Evolutionary conservation across 2,888 invertebrate species (phyloP).

Genomic region (Cheilosia pagana): DNA sequence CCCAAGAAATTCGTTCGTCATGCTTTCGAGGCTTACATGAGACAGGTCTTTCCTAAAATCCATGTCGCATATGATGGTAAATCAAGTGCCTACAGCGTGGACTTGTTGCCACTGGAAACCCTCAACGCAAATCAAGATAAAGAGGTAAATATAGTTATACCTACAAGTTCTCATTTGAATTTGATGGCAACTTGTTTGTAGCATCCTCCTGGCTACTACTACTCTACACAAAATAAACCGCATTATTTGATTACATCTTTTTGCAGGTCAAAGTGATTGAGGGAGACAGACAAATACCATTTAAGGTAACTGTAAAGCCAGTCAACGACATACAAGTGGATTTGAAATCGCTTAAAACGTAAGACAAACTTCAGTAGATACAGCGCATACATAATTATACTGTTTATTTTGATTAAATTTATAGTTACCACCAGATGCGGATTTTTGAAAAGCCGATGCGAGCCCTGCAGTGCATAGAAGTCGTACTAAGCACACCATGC

Average conservation of each 20-base stretch:
- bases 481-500: conserved; percentile 86
- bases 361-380: conserved; percentile 24
- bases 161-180: too few species aligned
- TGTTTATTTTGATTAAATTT: not conserved
- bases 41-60: conserved; percentile 82
- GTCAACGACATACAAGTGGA: conserved; percentile 78
- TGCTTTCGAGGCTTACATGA: conserved; percentile 83
- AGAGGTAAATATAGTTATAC: conserved; percentile 74
- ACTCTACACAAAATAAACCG: too few species aligned
- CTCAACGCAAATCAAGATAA: conserved; percentile 74
- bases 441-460: conserved; percentile 82
- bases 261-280: conserved; percentile 77
- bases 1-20: conserved; percentile 87
- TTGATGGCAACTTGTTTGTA: too few species aligned
- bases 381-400: not conserved
- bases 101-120: conserved; percentile 66
- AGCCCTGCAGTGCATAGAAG: conserved; percentile 87
- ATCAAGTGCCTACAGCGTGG: conserved; percentile 86
- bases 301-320: conserved; percentile 79
- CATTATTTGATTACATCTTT: too few species aligned
- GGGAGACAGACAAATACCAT: conserved; percentile 74
- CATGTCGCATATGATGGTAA: conserved; percentile 90
- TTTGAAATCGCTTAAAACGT: conserved; percentile 79
- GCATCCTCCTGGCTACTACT: too few species aligned
- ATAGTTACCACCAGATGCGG: conserved; percentile 79